Evolutionary conservation across 1,140 invertebrate genomes (phyloP).

Genomic region (Onthophagus taurus): DNA sequence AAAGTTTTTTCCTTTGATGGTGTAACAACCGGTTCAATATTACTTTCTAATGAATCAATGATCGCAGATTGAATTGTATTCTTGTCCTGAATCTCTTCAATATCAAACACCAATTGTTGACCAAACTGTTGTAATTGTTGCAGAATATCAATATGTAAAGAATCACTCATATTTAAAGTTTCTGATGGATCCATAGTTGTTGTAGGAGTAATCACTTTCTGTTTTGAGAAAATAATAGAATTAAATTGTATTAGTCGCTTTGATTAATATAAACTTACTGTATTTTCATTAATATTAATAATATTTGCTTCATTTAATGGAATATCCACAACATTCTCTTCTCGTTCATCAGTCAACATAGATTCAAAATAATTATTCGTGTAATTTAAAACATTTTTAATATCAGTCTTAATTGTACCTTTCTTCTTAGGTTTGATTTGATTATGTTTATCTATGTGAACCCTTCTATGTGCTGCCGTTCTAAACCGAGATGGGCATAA

Average conservation of each 20-base stretch:
- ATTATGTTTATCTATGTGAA: constrained; percentile 38
- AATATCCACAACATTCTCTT: no score
- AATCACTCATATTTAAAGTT: neutral
- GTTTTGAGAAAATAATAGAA: neutral
- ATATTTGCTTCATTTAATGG: no score
- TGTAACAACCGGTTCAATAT: neutral
- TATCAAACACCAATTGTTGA: no score
- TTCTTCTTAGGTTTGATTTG: neutral
- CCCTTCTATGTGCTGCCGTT: constrained; percentile 58
- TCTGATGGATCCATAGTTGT: no score
- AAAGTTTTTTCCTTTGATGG: constrained; percentile 17
- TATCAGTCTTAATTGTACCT: neutral
- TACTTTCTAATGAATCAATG: no score
- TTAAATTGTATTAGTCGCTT: neutral
- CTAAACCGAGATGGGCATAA: constrained; percentile 55
- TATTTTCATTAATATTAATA: no score
- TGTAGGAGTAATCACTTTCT: neutral
- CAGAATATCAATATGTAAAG: neutral
- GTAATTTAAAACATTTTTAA: neutral
- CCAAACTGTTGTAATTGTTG: no score
- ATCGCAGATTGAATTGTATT: no score
- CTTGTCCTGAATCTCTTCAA: no score
- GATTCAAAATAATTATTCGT: neutral
- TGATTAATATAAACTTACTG: neutral
- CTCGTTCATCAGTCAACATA: neutral